Evolutionary conservation across 2,888 invertebrate species (phyloP).

Genomic region (Theristus sp.): DNA sequence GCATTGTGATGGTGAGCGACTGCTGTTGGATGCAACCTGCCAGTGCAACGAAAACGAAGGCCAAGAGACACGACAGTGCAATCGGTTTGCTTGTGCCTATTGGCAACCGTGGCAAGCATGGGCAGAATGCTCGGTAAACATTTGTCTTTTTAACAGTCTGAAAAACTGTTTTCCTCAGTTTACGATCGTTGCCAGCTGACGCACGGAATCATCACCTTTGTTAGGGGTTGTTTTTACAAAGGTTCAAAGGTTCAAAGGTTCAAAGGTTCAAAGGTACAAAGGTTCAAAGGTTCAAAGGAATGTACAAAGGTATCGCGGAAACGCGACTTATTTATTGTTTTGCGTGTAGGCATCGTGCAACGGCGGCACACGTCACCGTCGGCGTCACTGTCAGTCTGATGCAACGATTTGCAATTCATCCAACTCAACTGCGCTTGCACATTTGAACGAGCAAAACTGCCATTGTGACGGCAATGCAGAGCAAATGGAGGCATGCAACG

Average conservation of each 20-base stretch:
- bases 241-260: too few species aligned
- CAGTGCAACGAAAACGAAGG: background rate
- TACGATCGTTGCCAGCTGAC: too few species aligned
- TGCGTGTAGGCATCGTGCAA: too few species aligned
- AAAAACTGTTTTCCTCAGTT: too few species aligned
- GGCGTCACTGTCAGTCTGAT: background rate
- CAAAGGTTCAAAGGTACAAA: too few species aligned
- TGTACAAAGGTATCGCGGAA: too few species aligned
- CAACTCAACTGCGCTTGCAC: background rate
- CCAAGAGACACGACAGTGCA: background rate
- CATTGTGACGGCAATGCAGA: background rate
- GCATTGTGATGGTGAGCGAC: background rate
- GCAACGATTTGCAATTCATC: background rate
- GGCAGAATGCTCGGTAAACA: background rate
- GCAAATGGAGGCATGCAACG: slow-evolving; percentile 2
- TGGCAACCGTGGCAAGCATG: background rate
- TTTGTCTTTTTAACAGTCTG: too few species aligned
- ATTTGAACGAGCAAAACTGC: background rate
- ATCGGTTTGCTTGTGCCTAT: background rate
- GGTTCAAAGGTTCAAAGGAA: too few species aligned
- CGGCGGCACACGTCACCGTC: too few species aligned
- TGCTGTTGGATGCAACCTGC: background rate
- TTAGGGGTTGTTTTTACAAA: too few species aligned
- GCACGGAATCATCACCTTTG: too few species aligned
- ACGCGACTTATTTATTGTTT: too few species aligned